Conservation (phyloP, 2,113 vertebrate genomes). For the Ancistrus triradiatus region DNA sequence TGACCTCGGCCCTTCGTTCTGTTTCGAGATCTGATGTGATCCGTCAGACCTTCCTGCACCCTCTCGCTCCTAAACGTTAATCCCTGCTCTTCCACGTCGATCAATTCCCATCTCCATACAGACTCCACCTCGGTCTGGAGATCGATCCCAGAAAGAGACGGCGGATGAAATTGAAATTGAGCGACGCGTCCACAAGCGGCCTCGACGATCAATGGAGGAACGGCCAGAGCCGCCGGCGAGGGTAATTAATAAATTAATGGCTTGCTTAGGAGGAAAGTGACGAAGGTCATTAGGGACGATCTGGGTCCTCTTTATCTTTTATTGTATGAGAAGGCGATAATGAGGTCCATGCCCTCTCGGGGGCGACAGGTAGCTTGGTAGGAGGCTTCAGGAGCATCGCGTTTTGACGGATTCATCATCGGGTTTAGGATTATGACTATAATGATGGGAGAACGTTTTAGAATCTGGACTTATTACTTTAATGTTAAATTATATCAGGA, state of each 20-base stretch:
- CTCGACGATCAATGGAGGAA: conserved; percentile 51
- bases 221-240: conserved; percentile 22
- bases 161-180: conserved; percentile 65
- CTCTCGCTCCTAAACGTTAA: no score
- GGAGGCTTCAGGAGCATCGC: no score
- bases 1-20: no score
- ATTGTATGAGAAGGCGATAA: conserved; percentile 22
- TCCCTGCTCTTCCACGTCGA: conserved; percentile 35
- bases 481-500: no score
- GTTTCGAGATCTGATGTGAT: no score
- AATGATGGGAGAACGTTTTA: no score
- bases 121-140: conserved; percentile 42
- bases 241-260: conserved; percentile 64
- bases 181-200: conserved; percentile 40
- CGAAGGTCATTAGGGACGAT: conserved; percentile 40
- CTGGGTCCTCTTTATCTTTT: neutral
- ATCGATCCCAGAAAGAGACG: conserved; percentile 63
- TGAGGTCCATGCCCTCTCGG: conserved; percentile 1
- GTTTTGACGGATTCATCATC: no score
- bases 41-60: no score
- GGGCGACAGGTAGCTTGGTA: no score
- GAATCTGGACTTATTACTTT: no score
- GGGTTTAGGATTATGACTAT: no score
- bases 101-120: conserved; percentile 64
- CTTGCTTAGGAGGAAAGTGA: conserved; percentile 48